Conservation (phyloP, 2,888 invertebrate species). For the Actias luna region DNA sequence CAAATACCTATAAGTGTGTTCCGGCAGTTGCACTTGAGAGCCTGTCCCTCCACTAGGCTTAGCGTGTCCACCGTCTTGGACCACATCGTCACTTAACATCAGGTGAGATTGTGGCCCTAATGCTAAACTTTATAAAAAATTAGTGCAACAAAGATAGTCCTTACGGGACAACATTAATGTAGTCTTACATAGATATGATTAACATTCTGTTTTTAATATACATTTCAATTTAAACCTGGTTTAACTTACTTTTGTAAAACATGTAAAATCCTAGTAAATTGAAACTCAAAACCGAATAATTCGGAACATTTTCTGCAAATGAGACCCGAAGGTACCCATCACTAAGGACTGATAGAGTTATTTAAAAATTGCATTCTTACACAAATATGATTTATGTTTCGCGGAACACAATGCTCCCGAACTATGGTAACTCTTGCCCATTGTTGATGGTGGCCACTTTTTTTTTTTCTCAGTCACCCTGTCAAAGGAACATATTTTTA, state of each 20-base stretch:
- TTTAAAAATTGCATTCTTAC: slow-evolving; percentile 39
- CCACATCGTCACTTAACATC: too few species aligned
- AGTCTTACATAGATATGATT: background rate
- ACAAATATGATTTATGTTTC: slow-evolving; percentile 71
- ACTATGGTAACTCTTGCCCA: slow-evolving; percentile 63
- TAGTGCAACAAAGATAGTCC: too few species aligned
- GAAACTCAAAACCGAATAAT: background rate
- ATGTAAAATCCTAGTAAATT: background rate
- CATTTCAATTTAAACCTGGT: too few species aligned
- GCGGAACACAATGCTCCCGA: slow-evolving; percentile 44
- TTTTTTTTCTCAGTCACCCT: slow-evolving; percentile 45
- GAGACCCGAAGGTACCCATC: background rate
- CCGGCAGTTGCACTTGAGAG: too few species aligned
- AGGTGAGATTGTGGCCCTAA: too few species aligned
- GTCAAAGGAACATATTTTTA: slow-evolving; percentile 50
- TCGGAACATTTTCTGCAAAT: background rate
- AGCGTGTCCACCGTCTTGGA: too few species aligned
- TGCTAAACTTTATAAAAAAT: too few species aligned
- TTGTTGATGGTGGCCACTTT: slow-evolving; percentile 43
- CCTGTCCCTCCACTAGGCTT: too few species aligned
- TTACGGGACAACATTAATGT: too few species aligned
- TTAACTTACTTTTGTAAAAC: background rate
- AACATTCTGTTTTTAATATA: background rate
- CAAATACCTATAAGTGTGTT: too few species aligned
- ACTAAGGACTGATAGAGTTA: slow-evolving; percentile 44